Evolutionary conservation across 2,113 vertebrate species (phyloP), one percentile per base, ranked within the genome.

Genomic region (Mobula hypostoma): DNA sequence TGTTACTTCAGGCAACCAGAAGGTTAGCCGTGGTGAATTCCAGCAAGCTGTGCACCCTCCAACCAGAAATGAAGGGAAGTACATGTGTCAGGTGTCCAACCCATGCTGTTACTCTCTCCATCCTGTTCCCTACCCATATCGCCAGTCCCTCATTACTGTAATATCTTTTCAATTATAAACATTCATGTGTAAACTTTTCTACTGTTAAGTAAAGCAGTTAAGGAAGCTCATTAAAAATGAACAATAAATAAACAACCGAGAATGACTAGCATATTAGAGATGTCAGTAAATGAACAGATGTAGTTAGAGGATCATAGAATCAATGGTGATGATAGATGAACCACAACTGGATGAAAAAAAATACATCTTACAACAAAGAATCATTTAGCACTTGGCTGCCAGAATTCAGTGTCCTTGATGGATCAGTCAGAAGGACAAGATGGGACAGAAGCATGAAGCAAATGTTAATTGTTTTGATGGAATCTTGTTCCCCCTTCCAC

Each of bases 401-500:
- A 48, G 36, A 93, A 93, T 93, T 72, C 68, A 93, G 72, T 74
- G 72, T 68, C 70, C 68, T 93, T 93, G 90, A 93, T 93, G 66
- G 90, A 72, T 93, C 36, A 93, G 91, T 74, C 36, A 74, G 68
- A 93, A 93, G 90, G 40, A 32, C 70, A 93, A 4, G 90, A 74
- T 93, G 72, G 68, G 36, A 74, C 3, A 4, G 68, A 93, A 93
- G 72, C 90, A 72, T 70, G 68, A 32, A 72, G 19, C 21, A 93
- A 93, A 93, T 93, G 91, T 93, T 56, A 93, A 93, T 93, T 93
- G 61, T 95, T 78, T 0, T 0, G 94, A 94, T 56, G 94, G 94
- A 95, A 63, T 85, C 94, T 94, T 82, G 95, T 17, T 94, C n/a
- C 95, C 94, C 95, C 95, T 95, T 95, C 32, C 92, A 93, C 94